Evolutionary conservation across 2,888 invertebrate genomes (phyloP).

Genomic region (Brenthis daphne): DNA sequence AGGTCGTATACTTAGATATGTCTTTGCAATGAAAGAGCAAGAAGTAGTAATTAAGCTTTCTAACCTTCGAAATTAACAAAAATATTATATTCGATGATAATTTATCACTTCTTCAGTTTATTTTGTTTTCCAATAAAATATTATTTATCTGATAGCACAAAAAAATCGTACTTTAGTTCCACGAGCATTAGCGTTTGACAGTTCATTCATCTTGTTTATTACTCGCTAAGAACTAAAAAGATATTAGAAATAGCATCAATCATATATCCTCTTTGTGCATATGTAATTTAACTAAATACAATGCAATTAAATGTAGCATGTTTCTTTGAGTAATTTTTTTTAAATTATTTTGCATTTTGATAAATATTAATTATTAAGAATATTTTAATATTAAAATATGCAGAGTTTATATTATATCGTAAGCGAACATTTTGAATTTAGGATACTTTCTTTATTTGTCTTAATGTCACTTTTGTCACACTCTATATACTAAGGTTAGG

Average conservation of each 20-base stretch:
- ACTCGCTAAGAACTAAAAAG: constrained; percentile 26
- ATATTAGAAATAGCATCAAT: constrained; percentile 36
- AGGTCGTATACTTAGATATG: too few species aligned
- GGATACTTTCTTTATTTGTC: too few species aligned
- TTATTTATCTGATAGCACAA: background rate
- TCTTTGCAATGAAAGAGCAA: too few species aligned
- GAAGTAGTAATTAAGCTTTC: too few species aligned
- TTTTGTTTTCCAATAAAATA: background rate
- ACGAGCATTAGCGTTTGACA: constrained; percentile 70
- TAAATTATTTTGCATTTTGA: too few species aligned
- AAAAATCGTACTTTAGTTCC: constrained; percentile 44
- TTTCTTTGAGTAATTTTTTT: too few species aligned
- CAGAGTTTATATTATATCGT: background rate
- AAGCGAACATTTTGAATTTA: background rate
- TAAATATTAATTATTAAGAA: too few species aligned
- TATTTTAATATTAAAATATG: background rate
- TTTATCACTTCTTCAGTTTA: background rate
- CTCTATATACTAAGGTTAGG: constrained; percentile 1
- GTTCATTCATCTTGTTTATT: constrained; percentile 77
- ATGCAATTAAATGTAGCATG: background rate
- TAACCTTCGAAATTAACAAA: too few species aligned
- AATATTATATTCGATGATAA: background rate
- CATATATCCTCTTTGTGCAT: background rate
- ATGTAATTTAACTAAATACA: background rate
- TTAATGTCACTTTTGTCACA: constrained; percentile 1